phyloP scores from a whole-genome alignment of 2,797 vertebrate species.

The Sciaenops ocellatus region DNA sequence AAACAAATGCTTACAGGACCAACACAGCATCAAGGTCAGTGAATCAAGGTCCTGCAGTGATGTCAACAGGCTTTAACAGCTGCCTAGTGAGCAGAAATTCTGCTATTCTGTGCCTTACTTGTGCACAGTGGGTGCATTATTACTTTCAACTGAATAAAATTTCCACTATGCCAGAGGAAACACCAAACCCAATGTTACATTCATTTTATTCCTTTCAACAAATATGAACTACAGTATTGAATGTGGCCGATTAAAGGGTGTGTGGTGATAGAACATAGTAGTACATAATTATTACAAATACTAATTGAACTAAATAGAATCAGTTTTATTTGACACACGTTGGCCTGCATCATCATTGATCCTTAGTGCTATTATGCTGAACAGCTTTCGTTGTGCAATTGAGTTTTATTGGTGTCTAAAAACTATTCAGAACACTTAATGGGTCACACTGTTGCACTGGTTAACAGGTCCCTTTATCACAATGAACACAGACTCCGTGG shows the following conservation, averaged over 20 bases:
- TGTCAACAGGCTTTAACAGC: not conserved
- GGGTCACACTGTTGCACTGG: too few relatives aligned
- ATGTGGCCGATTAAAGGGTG: not conserved
- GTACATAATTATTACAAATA: not conserved
- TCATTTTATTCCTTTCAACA: not conserved
- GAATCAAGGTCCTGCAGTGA: not conserved
- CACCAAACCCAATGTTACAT: not conserved
- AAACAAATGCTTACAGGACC: not conserved
- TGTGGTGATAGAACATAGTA: not conserved
- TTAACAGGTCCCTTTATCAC: too few relatives aligned
- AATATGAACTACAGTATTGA: not conserved
- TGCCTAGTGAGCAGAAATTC: not conserved
- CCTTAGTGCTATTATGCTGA: not conserved
- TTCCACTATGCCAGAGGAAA: not conserved
- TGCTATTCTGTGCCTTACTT: not conserved
- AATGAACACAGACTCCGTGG: too few relatives aligned
- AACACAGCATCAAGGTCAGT: not conserved
- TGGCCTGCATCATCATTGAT: not conserved
- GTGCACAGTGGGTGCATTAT: not conserved
- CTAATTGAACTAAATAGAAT: not conserved
- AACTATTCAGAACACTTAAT: too few relatives aligned
- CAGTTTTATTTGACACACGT: not conserved
- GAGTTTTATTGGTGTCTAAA: too few relatives aligned
- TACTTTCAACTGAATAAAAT: not conserved
- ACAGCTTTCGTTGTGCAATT: not conserved